Evolutionary conservation across 1,140 invertebrate genomes (phyloP).

Genomic region (Cyclina sinensis): DNA sequence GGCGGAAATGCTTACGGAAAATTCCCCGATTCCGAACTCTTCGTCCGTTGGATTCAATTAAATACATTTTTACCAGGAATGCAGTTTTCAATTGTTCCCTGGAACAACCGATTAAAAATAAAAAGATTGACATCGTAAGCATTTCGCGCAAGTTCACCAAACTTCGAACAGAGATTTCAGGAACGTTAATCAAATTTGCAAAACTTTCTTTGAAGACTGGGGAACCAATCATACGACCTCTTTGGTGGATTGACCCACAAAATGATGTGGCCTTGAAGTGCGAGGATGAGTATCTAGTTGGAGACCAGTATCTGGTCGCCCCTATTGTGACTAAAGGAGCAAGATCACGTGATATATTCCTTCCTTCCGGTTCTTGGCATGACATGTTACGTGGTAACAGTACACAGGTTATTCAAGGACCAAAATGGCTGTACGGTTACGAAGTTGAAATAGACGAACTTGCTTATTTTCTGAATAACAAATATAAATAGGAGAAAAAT

Average conservation of each 20-base stretch:
- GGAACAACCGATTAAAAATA: conserved; percentile 91
- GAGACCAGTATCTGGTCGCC: conserved; percentile 94
- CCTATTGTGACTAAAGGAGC: conserved; percentile 92
- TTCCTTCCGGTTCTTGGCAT: conserved; percentile 76
- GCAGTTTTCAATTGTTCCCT: conserved; percentile 96
- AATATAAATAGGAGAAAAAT: background rate
- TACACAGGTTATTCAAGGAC: conserved; percentile 87
- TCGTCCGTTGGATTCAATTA: conserved; percentile 95
- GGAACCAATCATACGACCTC: conserved; percentile 90
- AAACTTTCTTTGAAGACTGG: conserved; percentile 69
- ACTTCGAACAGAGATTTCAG: conserved; percentile 90
- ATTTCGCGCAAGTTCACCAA: conserved; percentile 90
- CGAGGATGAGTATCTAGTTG: conserved; percentile 94
- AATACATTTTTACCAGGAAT: conserved; percentile 95
- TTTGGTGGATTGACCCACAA: conserved; percentile 96
- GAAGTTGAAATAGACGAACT: conserved; percentile 86
- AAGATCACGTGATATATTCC: conserved; percentile 91
- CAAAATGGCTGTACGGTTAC: conserved; percentile 90
- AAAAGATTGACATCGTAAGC: conserved; percentile 87
- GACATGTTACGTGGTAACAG: conserved; percentile 60
- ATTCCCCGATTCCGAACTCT: conserved; percentile 92
- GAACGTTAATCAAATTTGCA: conserved; percentile 71
- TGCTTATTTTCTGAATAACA: conserved; percentile 71
- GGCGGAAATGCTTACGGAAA: conserved; percentile 93
- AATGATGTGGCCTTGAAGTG: conserved; percentile 93